Base-by-base conservation (phyloP, 2,797 vertebrate genomes). In the Choloepus didactylus region DNA sequence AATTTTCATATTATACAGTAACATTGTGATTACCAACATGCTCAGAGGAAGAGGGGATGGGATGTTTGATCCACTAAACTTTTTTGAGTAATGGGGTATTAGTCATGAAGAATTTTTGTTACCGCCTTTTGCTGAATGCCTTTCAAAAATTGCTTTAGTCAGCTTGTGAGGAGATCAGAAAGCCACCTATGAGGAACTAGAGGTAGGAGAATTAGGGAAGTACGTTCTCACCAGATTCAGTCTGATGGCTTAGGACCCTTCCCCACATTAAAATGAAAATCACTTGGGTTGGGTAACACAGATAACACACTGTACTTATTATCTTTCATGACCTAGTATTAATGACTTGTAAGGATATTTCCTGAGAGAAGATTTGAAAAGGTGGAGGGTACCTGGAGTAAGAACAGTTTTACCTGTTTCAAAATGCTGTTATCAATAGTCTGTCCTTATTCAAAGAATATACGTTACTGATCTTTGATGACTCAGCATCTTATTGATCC, bases 1-100 rank as follows among this genome's bases (percentile, higher is more conserved):
- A 96, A 87, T 95, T 96, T 97, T 96, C 88, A 85, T 76, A 96
- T 97, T 97, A 96, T 97, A 97, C 95, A 96, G 96, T 97, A 97
- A 73, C 72, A 49, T 75, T 88, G 41, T 95, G 80, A 97, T 96
- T 85, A 95, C 88, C 62, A 89, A 87, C 72, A 73, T 60, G 41
- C 79, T 96, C 44, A 25, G 81, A 93, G 93, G 85, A 31, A 56
- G 77, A 91, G 77, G 87, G 77, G 90, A 80, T 27, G 66, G 87
- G 66, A 82, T 2, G 2, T 81, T 85, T 89, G 90, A 90, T 54
- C 91, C 85, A 87, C 80, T 96, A 91, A 92, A 11, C 56, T 91
- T 89, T 96, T 94, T 60, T 96, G 88, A 81, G 93, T 95, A 91
- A 93, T 54, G 62, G 23, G 49, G 51, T 93, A 27, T 93, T 89